Conservation (phyloP, 2,113 vertebrate species). For the Sapajus apella region DNA sequence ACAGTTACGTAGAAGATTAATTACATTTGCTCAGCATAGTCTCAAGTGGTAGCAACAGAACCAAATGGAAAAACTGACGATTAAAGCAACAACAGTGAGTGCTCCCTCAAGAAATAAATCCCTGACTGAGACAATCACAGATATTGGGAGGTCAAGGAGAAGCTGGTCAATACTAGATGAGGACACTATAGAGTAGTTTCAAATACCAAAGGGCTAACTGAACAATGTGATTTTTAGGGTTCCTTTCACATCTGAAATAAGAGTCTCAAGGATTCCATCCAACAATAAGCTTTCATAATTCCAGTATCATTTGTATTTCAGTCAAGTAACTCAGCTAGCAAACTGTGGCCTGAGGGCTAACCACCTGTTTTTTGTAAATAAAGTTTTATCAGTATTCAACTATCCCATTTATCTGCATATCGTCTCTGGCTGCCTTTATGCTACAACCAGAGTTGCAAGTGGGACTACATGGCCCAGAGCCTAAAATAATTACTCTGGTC, state of each 20-base stretch:
- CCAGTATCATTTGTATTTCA: background rate
- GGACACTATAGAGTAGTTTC: background rate
- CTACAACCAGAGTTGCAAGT: background rate
- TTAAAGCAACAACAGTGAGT: conserved; percentile 35
- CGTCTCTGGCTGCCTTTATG: background rate
- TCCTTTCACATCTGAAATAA: background rate
- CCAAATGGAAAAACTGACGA: conserved; percentile 40
- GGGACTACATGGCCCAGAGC: background rate
- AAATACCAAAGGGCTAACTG: background rate
- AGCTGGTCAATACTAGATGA: background rate
- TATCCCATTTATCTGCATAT: background rate
- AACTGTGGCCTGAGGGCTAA: background rate
- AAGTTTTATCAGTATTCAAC: conserved; percentile 22
- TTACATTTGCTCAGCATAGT: background rate
- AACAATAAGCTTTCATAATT: background rate
- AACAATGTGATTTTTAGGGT: background rate
- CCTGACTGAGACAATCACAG: background rate
- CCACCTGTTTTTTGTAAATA: conserved; percentile 9
- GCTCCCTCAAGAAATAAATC: background rate
- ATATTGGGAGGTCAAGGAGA: background rate
- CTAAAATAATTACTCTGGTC: conserved; percentile 32
- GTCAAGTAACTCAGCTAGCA: background rate
- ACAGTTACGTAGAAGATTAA: background rate
- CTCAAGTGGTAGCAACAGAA: conserved; percentile 40
- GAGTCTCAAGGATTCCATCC: background rate